A percentile compares a stretch with the other conserved stretches of the same genome.
Conservation (phyloP, 2,797 vertebrate genomes). For the Notolepis coatsorum region DNA sequence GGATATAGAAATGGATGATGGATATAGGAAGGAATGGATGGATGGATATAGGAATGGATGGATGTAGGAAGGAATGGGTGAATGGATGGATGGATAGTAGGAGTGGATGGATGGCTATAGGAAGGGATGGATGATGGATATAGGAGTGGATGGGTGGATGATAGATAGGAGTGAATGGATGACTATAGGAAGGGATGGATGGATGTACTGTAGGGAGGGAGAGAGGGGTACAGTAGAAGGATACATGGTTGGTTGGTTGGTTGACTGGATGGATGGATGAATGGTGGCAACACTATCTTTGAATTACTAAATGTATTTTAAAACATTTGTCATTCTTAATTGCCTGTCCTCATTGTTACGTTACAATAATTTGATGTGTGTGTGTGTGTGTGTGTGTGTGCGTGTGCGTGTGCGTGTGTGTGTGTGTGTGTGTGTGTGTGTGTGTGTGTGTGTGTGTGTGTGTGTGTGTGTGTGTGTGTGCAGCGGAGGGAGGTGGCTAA, state of each 20-base stretch:
- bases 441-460: constrained; percentile 19
- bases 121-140: neutral
- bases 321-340: neutral
- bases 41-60: no score
- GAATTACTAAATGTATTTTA: neutral
- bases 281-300: no score
- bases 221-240: no score
- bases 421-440: constrained; percentile 2
- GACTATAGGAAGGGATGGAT: no score
- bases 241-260: no score
- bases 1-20: no score
- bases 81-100: neutral
- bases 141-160: neutral
- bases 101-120: neutral
- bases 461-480: constrained; percentile 32
- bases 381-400: neutral
- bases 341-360: neutral
- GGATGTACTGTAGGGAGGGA: no score
- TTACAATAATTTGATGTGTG: neutral
- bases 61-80: no score
- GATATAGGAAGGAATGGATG: neutral
- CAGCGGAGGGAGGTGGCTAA: constrained; percentile 96
- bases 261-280: neutral
- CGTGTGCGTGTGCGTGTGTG: neutral
- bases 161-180: no score